A percentile compares a stretch with the other conserved stretches of the same genome.
phyloP scores from a whole-genome alignment of 2,888 invertebrate species.

The Caradrina clavipalpis region DNA sequence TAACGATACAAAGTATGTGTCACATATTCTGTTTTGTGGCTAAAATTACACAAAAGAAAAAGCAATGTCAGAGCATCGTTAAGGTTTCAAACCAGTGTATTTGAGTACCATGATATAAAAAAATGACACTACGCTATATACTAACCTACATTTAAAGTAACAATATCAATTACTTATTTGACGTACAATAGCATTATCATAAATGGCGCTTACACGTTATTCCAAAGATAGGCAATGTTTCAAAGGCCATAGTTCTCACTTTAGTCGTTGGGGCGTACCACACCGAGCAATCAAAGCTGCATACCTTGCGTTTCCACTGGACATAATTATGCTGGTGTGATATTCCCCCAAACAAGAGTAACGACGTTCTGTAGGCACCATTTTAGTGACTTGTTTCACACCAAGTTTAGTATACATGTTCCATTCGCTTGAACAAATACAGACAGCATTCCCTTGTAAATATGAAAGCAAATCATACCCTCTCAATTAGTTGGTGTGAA shows the following conservation, averaged over 20 bases:
- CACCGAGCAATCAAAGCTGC: not conserved
- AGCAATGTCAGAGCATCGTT: conserved; percentile 27
- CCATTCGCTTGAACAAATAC: not conserved
- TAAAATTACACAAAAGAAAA: conserved; percentile 38
- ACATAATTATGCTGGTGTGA: conserved; percentile 16
- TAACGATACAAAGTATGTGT: not conserved
- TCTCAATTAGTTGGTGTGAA: conserved; percentile 36
- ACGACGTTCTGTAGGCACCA: conserved; percentile 55
- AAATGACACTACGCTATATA: conserved; percentile 60
- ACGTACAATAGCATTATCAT: conserved; percentile 43
- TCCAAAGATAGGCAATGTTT: conserved; percentile 40
- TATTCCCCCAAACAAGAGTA: conserved; percentile 16
- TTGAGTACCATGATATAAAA: conserved; percentile 64
- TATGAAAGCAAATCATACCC: not conserved
- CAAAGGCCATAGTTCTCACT: conserved; percentile 52
- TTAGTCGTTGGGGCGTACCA: conserved; percentile 20
- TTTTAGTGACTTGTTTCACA: conserved; percentile 55
- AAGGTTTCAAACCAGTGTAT: conserved; percentile 72
- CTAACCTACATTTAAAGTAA: conserved; percentile 64
- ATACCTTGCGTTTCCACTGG: not conserved
- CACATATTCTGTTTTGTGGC: too few relatives aligned
- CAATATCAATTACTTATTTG: conserved; percentile 58
- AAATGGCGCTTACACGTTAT: conserved; percentile 62
- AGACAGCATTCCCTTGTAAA: not conserved
- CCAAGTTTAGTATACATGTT: conserved; percentile 6